These are phyloP conservation scores for Neuroterus valhalla DNA, from an alignment of 1,140 invertebrate species.

Conservation along the genomic window DNA sequence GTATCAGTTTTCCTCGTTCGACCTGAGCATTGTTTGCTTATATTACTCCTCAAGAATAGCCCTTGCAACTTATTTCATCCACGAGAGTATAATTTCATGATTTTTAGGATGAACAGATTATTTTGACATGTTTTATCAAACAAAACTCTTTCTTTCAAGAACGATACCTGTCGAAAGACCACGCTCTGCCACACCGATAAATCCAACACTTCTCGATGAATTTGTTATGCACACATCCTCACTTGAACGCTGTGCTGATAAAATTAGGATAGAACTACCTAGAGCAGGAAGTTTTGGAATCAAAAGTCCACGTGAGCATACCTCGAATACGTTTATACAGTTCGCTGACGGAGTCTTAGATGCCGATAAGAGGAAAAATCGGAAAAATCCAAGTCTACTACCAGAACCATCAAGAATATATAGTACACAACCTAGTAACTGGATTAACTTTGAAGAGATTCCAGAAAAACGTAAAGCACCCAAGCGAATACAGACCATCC, in stretches of 20 bases:
- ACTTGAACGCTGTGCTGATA: constrained; percentile 74
- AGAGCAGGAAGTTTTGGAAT: constrained; percentile 76
- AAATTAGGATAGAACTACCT: constrained; percentile 83
- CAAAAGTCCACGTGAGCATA: constrained; percentile 64
- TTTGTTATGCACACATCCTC: constrained; percentile 74
- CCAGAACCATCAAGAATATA: constrained; percentile 74
- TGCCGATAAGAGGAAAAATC: constrained; percentile 26
- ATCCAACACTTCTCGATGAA: constrained; percentile 86
- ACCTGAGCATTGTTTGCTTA: too few relatives aligned
- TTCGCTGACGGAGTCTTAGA: constrained; percentile 64
- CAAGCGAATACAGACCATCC: constrained; percentile 87
- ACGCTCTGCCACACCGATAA: constrained; percentile 88
- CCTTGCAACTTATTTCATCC: too few relatives aligned
- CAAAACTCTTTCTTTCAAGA: constrained; percentile 77
- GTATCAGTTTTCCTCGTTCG: too few relatives aligned
- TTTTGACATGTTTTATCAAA: neutral
- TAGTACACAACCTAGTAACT: constrained; percentile 74
- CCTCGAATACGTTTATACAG: constrained; percentile 67
- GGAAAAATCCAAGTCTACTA: constrained; percentile 65
- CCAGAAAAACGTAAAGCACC: constrained; percentile 86
- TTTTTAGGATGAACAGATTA: too few relatives aligned
- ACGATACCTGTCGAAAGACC: constrained; percentile 92
- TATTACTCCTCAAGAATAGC: too few relatives aligned
- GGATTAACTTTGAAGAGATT: constrained; percentile 91
- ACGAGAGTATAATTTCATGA: too few relatives aligned